These are phyloP conservation scores for Rynchops niger DNA, from an alignment of 2,113 vertebrate genomes.

Conservation along the genomic window DNA sequence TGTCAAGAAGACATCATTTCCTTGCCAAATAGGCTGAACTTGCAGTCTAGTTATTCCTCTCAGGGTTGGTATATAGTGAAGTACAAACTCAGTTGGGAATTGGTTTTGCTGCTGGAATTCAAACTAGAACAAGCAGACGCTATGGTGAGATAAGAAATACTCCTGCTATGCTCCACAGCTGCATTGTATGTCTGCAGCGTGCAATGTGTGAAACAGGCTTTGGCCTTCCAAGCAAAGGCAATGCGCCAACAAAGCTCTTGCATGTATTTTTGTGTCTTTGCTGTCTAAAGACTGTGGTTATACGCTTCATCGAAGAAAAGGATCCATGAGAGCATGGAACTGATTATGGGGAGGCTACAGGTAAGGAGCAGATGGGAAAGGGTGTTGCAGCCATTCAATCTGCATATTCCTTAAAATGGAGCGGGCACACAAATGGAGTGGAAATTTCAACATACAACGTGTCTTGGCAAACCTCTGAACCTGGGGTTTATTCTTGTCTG, in stretches of 20 bases:
- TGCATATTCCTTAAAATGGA: neutral
- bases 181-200: neutral
- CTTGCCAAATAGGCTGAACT: slow-evolving; percentile 45
- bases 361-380: neutral
- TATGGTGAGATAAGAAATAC: slow-evolving; percentile 30
- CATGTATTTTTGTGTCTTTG: slow-evolving; percentile 21
- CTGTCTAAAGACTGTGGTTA: neutral
- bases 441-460: neutral
- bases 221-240: slow-evolving; percentile 40
- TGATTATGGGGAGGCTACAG: neutral
- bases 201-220: slow-evolving; percentile 28
- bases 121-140: slow-evolving; percentile 55
- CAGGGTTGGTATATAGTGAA: slow-evolving; percentile 11
- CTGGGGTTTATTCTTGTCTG: neutral
- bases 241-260: slow-evolving; percentile 39
- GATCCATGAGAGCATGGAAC: neutral
- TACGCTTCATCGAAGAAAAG: neutral
- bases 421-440: neutral
- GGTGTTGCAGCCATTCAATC: neutral
- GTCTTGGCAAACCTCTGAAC: neutral
- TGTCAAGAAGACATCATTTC: neutral
- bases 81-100: slow-evolving; percentile 13
- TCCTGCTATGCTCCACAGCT: slow-evolving; percentile 38
- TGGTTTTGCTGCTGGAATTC: slow-evolving; percentile 57
- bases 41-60: neutral